These are phyloP conservation scores for Alouatta palliata DNA, from an alignment of 2,113 vertebrate genomes.

Conservation along the genomic window DNA sequence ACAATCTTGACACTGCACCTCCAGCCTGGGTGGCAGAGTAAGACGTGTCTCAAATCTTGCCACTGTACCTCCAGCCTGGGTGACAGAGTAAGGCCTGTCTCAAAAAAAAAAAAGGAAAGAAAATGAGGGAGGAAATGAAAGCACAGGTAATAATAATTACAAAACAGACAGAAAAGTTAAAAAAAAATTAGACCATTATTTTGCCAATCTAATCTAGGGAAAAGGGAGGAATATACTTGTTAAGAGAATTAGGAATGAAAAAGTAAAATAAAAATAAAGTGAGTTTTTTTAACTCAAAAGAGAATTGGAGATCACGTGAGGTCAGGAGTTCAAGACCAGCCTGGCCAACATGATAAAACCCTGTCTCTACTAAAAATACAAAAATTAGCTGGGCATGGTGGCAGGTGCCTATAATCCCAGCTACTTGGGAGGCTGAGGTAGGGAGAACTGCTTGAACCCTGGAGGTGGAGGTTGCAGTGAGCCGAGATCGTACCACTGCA, in stretches of 20 bases:
- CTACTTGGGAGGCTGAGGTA: no score
- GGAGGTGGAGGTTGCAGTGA: no score
- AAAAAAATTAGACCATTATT: background rate
- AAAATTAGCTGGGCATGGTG: no score
- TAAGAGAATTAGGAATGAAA: background rate
- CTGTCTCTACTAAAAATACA: no score
- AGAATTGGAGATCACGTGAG: background rate
- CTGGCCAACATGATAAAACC: no score
- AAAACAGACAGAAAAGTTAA: background rate
- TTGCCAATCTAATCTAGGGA: background rate
- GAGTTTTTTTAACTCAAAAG: background rate
- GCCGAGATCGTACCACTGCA: no score
- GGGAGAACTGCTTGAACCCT: no score
- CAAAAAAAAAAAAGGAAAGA: background rate
- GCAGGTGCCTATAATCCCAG: no score
- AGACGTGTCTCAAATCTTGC: background rate
- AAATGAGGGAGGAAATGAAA: constrained; percentile 7
- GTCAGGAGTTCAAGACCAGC: no score
- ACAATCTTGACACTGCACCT: background rate
- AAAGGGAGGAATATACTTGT: background rate
- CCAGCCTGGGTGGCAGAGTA: background rate
- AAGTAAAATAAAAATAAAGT: background rate
- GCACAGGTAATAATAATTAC: background rate
- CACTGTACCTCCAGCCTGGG: background rate
- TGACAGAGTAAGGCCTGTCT: background rate